phyloP scores from a whole-genome alignment of 2,113 vertebrate species.

The Cepphus grylle region DNA sequence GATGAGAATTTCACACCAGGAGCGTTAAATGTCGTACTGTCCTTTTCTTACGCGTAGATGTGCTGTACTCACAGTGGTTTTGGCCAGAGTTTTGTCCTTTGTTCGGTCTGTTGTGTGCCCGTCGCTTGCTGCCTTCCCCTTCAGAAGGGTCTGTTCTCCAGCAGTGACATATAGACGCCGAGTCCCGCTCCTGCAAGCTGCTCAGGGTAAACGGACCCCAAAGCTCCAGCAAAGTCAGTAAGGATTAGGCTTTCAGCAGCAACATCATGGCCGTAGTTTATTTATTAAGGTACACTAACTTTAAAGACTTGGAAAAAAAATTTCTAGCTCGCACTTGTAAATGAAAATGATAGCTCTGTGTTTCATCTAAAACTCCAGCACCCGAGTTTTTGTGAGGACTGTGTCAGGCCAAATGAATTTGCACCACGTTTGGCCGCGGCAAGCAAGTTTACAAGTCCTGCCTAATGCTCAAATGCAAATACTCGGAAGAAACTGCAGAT shows the following conservation, averaged over 20 bases:
- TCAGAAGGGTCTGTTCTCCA: not conserved
- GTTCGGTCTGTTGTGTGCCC: not conserved
- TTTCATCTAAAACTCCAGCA: not conserved
- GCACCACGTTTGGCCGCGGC: not conserved
- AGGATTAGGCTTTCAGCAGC: not conserved
- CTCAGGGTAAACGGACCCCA: not conserved
- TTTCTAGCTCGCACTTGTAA: not conserved
- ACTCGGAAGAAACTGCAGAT: constrained; percentile 26
- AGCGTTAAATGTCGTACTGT: not conserved
- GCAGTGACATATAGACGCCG: not conserved
- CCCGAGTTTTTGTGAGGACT: not conserved
- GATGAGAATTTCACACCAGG: not conserved
- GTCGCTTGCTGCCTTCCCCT: not conserved
- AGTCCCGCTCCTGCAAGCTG: not conserved
- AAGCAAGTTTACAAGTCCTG: not conserved
- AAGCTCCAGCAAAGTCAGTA: not conserved
- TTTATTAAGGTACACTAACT: not conserved
- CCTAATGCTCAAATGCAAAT: not conserved
- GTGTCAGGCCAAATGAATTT: not conserved
- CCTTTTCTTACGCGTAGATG: not conserved
- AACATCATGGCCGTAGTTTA: not conserved
- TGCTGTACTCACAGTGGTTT: not conserved
- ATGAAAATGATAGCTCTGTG: not conserved
- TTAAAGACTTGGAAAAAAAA: not conserved
- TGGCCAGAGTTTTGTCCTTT: not conserved